Evolutionary conservation across 2,113 vertebrate genomes (phyloP).

Genomic region (Vidua macroura): DNA sequence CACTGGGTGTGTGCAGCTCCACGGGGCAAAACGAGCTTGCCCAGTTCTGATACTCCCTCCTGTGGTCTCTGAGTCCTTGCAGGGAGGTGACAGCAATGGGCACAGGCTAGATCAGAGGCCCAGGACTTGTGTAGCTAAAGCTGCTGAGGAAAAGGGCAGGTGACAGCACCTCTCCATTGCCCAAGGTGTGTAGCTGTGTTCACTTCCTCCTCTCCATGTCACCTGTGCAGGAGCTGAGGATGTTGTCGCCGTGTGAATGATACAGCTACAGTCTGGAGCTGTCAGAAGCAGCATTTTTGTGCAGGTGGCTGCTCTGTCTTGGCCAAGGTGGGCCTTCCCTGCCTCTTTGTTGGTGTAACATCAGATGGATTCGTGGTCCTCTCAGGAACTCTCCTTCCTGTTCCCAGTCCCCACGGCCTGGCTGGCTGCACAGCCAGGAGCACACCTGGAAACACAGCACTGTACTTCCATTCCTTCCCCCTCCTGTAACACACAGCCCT

Average conservation of each 20-base stretch:
- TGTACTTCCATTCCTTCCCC: not conserved
- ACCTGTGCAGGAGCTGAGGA: not conserved
- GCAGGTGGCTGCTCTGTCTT: not conserved
- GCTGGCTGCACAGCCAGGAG: not conserved
- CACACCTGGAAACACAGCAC: slow-evolving; percentile 1
- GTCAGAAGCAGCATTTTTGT: not conserved
- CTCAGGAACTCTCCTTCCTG: slow-evolving; percentile 41
- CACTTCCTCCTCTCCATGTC: not conserved
- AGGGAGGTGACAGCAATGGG: not conserved
- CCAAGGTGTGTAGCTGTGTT: not conserved
- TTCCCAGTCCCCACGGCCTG: not conserved
- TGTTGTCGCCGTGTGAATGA: rapidly evolving
- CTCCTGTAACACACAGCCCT: not conserved
- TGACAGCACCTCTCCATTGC: not conserved
- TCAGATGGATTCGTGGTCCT: not conserved
- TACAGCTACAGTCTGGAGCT: not conserved
- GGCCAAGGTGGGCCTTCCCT: not conserved
- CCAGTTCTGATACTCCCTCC: not conserved
- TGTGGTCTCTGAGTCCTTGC: not conserved
- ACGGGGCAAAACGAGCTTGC: not conserved
- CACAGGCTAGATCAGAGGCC: not conserved
- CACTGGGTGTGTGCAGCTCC: not conserved
- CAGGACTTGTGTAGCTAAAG: not conserved
- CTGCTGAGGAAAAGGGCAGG: slow-evolving; percentile 3
- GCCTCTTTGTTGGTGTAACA: not conserved